Evolutionary conservation across 2,113 vertebrate genomes (phyloP), one percentile per base, ranked within the genome.

Genomic region (Dromaius novaehollandiae): DNA sequence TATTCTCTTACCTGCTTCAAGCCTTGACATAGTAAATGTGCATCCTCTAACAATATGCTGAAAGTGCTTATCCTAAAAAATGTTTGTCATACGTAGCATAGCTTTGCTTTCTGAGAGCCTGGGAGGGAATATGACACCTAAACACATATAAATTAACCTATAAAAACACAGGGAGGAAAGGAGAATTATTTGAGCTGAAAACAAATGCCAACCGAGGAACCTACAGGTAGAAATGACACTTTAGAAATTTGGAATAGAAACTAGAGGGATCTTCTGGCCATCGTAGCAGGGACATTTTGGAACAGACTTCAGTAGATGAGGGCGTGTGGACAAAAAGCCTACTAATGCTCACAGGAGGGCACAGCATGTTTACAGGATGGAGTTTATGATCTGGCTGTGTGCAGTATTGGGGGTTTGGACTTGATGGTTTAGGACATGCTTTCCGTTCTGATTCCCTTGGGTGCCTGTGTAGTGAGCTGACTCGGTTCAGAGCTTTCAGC

Each of bases 401-500:
- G 1, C 19, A 25, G 77, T 60, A 55, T 26, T 30, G 15, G 30
- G 19, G 36, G 6, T 3, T 11, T 84, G 44, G 24, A 65, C 80
- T 83, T 0, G 0, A n/a, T 14, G 53, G 5, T 30, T 78, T 56
- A 36, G 58, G 74, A 30, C 1, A 4, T 16, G 15, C 36, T 87
- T 44, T 87, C 55, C 1, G 0, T 71, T 75, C 22, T 44, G 60
- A 77, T 86, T 89, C 55, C 21, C 7, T 82, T 9, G 0, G 17
- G 24, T 0, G 0, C 48, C 64, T 25, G 25, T 63, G 46, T 56
- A 73, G 66, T 56, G 56, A 88, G 17, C n/a, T 5, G 3, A 30
- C 64, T 79, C 71, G 30, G 1, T 1, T 94, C 55, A 76, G 58
- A 91, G 58, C 63, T 82, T 36, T 53, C 74, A 34, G n/a, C 56